phyloP scores from a whole-genome alignment of 2,888 invertebrate genomes.

The Schizaphis graminum region DNA sequence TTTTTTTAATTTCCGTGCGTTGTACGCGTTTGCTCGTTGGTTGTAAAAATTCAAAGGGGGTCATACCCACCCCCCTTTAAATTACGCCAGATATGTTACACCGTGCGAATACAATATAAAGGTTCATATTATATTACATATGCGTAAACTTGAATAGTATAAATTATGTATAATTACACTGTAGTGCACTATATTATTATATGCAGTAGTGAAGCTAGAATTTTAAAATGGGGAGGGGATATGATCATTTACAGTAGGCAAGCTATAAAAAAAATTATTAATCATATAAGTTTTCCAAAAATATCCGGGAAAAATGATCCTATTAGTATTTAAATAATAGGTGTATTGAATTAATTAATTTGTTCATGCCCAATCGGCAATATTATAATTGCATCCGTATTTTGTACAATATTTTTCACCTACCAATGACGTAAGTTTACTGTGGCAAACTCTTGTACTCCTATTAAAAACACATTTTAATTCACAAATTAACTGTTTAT shows the following conservation, averaged over 20 bases:
- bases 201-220: not conserved
- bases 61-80: not conserved
- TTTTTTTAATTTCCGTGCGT: not conserved
- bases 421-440: too few relatives aligned
- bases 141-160: not conserved
- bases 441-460: too few relatives aligned
- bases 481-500: not conserved
- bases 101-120: not conserved
- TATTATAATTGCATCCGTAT: not conserved
- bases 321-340: not conserved
- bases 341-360: not conserved
- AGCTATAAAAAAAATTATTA: not conserved
- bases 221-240: not conserved
- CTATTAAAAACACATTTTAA: not conserved
- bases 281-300: not conserved
- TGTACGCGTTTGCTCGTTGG: not conserved
- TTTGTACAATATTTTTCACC: not conserved
- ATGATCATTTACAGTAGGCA: not conserved
- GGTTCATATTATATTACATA: not conserved
- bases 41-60: not conserved
- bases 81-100: not conserved
- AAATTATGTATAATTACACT: not conserved
- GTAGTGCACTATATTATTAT: too few relatives aligned
- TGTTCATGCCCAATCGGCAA: not conserved
- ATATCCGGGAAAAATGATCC: not conserved